Evolutionary conservation across 2,797 vertebrate species (phyloP).

Genomic region (Dromococcyx pavoninus): DNA sequence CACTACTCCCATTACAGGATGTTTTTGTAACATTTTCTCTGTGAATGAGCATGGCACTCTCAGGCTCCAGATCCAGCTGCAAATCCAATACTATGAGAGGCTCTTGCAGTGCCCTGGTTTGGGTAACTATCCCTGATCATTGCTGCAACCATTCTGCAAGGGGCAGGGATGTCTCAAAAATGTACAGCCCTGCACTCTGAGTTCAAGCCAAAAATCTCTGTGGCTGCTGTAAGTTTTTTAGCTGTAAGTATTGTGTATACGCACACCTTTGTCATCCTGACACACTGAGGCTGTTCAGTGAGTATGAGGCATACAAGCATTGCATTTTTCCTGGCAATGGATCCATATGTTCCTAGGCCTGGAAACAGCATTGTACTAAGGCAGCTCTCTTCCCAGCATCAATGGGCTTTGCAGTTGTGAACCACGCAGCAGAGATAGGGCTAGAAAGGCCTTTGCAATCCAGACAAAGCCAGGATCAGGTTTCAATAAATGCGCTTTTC

Average conservation of each 20-base stretch:
- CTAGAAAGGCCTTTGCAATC: not conserved
- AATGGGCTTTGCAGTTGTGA: not conserved
- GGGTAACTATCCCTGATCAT: not conserved
- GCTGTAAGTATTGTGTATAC: fast-evolving
- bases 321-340: not conserved
- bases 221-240: not conserved
- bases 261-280: not conserved
- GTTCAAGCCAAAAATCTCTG: not conserved
- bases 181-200: not conserved
- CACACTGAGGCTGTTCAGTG: not conserved
- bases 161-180: not conserved
- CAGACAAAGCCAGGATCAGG: conserved; percentile 45
- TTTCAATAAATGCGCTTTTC: conserved; percentile 72
- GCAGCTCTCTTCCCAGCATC: conserved; percentile 14
- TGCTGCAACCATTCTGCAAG: not conserved
- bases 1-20: not conserved
- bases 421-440: not conserved
- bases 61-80: not conserved
- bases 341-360: not conserved
- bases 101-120: not conserved
- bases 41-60: not conserved
- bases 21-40: not conserved
- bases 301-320: not conserved
- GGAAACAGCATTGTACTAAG: not conserved
- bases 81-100: not conserved